Evolutionary conservation across 2,888 invertebrate genomes (phyloP), one percentile per base, ranked within the genome.

Genomic region (Sisyra terminalis): DNA sequence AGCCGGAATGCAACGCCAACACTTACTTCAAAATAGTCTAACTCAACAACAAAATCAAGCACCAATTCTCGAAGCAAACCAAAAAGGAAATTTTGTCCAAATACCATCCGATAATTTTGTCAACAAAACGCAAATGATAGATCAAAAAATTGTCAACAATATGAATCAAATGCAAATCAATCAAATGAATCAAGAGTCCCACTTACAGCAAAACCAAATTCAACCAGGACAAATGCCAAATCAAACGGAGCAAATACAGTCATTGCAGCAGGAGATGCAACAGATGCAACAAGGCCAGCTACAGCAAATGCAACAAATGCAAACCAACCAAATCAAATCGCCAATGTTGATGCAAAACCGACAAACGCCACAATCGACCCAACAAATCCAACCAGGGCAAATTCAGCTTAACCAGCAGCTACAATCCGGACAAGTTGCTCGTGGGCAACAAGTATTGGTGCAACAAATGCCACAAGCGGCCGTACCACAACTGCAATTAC

Each of bases 1-100:
- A 35, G 51, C 53, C 11, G 57, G 51, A 15, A 50, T 47, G 42
- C 52, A 52, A 40, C 49, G 46, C 42, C 50, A 50, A 43, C 49
- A 49, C 46, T 50, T 42, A 44, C 50, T 42, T 32, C 47, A 34
- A 47, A 53, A 42, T 48, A 51, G 42, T 42, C 45, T 42, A 43
- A 50, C 51, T 11, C 52, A 52, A 40, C 50, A 52, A 34, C 50
- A 50, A 38, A 45, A 45, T 31, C 49, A 53, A 7, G 29, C 15
- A 14, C 10, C 17, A 13, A 15, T 43, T 10, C 43, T 30, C n/a
- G 37, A 36, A 13, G 29, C 40, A 4, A 32, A 14, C 8, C 14
- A 14, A 32, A 14, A 13, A 13, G 5, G 4, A 4, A 32, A 32
- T 14, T 13, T n/a, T n/a, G n/a, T 13, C 11, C 14, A 13, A 14